Evolutionary conservation across 1,140 invertebrate species (phyloP).

Genomic region (Globodera ellingtonae): DNA sequence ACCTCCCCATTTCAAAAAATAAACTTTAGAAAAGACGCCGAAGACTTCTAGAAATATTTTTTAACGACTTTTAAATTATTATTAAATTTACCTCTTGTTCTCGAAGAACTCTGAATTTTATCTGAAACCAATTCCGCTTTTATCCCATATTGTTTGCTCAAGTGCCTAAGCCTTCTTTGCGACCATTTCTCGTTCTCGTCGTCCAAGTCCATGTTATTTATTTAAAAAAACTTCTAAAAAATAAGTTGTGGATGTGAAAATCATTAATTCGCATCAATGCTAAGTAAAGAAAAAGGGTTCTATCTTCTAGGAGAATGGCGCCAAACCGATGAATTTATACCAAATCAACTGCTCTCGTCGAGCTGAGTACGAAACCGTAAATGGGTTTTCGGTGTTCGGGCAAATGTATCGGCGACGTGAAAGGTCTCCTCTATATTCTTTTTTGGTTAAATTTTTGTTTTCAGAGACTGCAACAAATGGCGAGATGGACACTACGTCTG

Average conservation of each 20-base stretch:
- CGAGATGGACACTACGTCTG: background rate
- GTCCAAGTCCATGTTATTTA: slow-evolving; percentile 5
- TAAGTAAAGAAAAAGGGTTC: no score
- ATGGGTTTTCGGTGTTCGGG: slow-evolving; percentile 67
- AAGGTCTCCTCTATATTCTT: slow-evolving; percentile 34
- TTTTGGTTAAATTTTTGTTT: background rate
- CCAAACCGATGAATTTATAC: no score
- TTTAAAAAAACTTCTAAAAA: no score
- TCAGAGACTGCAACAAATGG: background rate
- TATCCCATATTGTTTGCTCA: slow-evolving; percentile 33
- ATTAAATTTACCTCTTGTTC: background rate
- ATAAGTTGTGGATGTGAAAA: no score
- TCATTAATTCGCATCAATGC: no score
- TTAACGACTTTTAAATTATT: background rate
- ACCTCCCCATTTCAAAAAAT: background rate
- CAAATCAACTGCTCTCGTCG: no score
- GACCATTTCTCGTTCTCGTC: slow-evolving; percentile 35
- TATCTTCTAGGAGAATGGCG: no score
- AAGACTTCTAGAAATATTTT: no score
- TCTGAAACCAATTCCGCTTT: slow-evolving; percentile 19
- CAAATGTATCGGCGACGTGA: slow-evolving; percentile 80
- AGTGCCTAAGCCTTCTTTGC: slow-evolving; percentile 30
- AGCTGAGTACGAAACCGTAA: no score
- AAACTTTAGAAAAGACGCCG: background rate
- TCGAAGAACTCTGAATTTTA: slow-evolving; percentile 13